phyloP scores from a whole-genome alignment of 2,113 vertebrate species.

The Athene noctua region DNA sequence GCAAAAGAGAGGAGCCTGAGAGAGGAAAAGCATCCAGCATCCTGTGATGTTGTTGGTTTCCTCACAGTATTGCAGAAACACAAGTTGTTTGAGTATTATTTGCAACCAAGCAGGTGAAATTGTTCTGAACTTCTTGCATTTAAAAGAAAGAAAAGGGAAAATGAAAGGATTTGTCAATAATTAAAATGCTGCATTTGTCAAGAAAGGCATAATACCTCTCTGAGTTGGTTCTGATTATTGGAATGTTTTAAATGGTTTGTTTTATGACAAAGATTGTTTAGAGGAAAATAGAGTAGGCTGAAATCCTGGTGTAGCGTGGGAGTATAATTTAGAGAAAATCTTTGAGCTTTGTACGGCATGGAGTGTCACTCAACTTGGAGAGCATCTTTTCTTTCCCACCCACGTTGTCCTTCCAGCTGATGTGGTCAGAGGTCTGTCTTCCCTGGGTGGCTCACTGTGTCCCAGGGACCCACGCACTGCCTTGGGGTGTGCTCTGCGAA shows the following conservation, averaged over 20 bases:
- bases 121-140: not conserved
- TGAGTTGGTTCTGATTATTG: not conserved
- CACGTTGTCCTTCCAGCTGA: not conserved
- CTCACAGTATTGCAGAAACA: not conserved
- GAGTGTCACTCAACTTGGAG: not conserved
- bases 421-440: not conserved
- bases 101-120: not conserved
- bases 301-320: not conserved
- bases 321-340: not conserved
- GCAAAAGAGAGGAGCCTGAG: not conserved
- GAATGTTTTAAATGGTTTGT: constrained; percentile 11
- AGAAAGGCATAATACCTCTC: not conserved
- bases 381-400: not conserved
- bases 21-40: not conserved
- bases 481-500: not conserved
- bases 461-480: not conserved
- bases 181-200: not conserved
- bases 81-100: not conserved
- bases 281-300: not conserved
- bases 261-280: constrained; percentile 16
- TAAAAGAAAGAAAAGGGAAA: not conserved
- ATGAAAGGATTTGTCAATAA: not conserved
- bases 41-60: not conserved
- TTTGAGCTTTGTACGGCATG: not conserved
- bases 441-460: not conserved